Conservation (phyloP, 2,888 invertebrate genomes). For the Lasioglossum malachurum region DNA sequence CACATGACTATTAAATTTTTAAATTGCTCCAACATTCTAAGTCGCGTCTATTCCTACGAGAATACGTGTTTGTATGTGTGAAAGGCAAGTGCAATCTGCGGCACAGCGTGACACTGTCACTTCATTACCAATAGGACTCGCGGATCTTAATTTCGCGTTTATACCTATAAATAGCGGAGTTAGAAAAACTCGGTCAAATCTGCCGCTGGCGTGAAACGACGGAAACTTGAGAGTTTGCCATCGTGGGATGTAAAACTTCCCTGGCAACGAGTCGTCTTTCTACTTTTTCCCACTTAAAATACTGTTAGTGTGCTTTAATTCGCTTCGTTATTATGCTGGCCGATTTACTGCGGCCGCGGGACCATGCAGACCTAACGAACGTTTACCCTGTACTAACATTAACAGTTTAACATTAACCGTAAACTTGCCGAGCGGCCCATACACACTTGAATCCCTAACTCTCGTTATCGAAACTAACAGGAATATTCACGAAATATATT, state of each 20-base stretch:
- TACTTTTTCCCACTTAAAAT: constrained; percentile 42
- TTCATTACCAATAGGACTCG: constrained; percentile 58
- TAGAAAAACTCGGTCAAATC: constrained; percentile 68
- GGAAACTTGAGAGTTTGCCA: constrained; percentile 72
- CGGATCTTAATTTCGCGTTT: constrained; percentile 61
- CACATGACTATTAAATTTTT: neutral
- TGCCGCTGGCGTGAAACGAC: constrained; percentile 69
- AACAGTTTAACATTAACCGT: neutral
- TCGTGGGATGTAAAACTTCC: constrained; percentile 72
- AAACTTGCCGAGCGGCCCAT: neutral
- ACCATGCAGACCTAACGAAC: neutral
- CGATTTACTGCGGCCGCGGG: neutral
- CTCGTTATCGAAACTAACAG: neutral
- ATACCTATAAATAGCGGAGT: constrained; percentile 66
- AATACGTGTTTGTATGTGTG: neutral
- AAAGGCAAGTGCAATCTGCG: neutral
- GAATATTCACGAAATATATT: neutral
- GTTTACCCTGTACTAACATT: neutral
- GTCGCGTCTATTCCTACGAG: neutral
- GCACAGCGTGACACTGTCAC: constrained; percentile 12
- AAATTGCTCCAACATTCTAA: neutral
- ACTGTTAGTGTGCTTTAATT: constrained; percentile 52
- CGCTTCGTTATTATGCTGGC: constrained; percentile 20
- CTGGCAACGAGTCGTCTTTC: constrained; percentile 59
- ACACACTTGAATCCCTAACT: neutral